Evolutionary conservation across 1,140 invertebrate genomes (phyloP), one percentile per base, ranked within the genome.

Genomic region (Aphaenogaster floridana): DNA sequence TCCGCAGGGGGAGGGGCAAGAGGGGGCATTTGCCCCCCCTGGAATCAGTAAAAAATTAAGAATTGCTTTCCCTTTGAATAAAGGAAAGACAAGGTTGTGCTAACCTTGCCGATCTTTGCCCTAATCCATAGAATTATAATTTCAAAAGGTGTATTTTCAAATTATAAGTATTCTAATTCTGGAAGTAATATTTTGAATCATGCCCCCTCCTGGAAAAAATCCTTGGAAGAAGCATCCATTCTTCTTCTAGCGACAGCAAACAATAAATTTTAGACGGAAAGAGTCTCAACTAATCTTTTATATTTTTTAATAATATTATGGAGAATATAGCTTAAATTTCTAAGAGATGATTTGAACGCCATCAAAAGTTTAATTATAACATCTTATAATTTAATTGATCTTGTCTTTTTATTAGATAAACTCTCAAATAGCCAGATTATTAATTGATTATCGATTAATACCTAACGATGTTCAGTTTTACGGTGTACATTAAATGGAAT

Each of bases 321-420:
- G 5, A 69, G 3, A 71, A 9, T 21, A 45, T 6, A 68, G 6
- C 13, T 48, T 34, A 13, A 48, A 48, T 48, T 28, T 68, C 9
- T 28, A 48, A 48, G 42, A 68, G 1, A 21, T 48, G 0, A 69
- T 69, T 69, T 48, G 7, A 48, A 13, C 15, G 8, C 2, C 21
- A n/a, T 28, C 45, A 0, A 50, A 61, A 34, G 11, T 34, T 36
- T 8, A 17, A 52, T 11, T 36, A 17, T 52, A 69, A 68, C 0
- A 21, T 21, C 2, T 21, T 50, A 17, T 45, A 61, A 61, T 52
- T 71, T 71, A 71, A 71, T 69, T 8, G 2, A 71, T 11, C 39
- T n/a, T n/a, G 13, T 72, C 9, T 36, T 72, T 72, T 72, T 72
- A 72, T 6, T 39, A 34, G 1, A 72, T n/a, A 39, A 54, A n/a